Percentiles rank a stretch among this genome's conserved stretches.
phyloP scores from a whole-genome alignment of 2,888 invertebrate genomes.

The Drosophila lacicola region DNA sequence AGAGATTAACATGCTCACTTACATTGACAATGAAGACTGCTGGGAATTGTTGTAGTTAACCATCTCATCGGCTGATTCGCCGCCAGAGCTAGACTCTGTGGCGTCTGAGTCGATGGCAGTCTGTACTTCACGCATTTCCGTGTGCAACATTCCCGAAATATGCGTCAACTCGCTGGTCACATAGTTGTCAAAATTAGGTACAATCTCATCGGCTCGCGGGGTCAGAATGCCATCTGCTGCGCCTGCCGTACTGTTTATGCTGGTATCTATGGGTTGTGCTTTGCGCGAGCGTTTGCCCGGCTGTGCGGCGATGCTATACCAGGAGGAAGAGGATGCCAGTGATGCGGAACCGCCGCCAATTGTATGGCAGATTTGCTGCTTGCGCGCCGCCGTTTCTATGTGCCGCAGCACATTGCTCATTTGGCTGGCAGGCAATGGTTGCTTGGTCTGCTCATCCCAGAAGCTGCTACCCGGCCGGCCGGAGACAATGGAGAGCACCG shows the following conservation, averaged over 20 bases:
- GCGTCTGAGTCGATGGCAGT: conserved; percentile 95
- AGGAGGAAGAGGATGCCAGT: conserved; percentile 64
- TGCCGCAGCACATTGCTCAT: conserved; percentile 86
- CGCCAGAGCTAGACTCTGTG: conserved; percentile 96
- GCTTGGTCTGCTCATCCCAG: conserved; percentile 84
- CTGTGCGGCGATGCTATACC: conserved; percentile 58
- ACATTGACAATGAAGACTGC: conserved; percentile 92
- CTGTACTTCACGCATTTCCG: conserved; percentile 91
- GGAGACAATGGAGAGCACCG: conserved; percentile 71
- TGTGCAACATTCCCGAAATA: conserved; percentile 90
- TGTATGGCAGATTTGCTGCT: conserved; percentile 79
- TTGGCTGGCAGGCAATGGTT: conserved; percentile 86
- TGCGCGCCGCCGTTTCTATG: conserved; percentile 79
- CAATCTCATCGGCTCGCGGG: conserved; percentile 72
- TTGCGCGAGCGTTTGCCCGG: conserved; percentile 63
- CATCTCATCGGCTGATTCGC: conserved; percentile 96
- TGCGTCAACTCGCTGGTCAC: conserved; percentile 88
- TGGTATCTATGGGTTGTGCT: conserved; percentile 25
- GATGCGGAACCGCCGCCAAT: conserved; percentile 66
- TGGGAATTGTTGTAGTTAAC: conserved; percentile 91
- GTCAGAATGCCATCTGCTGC: conserved; percentile 21
- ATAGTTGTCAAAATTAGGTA: conserved; percentile 85
- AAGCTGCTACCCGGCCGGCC: conserved; percentile 71
- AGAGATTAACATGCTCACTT: conserved; percentile 84
- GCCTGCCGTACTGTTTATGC: neutral